phyloP scores from a whole-genome alignment of 2,113 vertebrate genomes.

The Rhabdomys dilectus region DNA sequence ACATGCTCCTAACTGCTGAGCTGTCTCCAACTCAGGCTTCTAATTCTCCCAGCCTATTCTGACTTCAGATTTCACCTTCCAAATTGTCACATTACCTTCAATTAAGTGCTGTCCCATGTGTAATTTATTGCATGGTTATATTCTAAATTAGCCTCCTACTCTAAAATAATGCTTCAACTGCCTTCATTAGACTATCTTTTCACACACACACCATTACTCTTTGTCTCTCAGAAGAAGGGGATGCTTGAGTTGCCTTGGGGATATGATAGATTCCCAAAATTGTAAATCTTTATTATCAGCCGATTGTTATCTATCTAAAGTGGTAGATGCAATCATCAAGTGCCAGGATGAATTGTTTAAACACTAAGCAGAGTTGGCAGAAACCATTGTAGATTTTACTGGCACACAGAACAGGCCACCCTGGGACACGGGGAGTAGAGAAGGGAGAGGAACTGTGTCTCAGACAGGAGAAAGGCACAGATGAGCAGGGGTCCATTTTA shows the following conservation, averaged over 20 bases:
- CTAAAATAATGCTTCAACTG: conserved; percentile 46
- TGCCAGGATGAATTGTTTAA: not conserved
- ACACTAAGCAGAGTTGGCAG: not conserved
- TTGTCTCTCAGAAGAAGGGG: not conserved
- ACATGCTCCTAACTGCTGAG: not conserved
- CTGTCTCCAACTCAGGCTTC: not conserved
- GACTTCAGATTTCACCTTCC: conserved; percentile 54
- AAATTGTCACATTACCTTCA: not conserved
- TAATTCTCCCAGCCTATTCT: not conserved
- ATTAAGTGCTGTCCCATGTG: not conserved
- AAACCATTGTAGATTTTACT: conserved; percentile 30
- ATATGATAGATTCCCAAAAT: not conserved
- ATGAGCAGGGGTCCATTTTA: not conserved
- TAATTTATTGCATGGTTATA: conserved; percentile 45
- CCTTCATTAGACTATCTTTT: conserved; percentile 37
- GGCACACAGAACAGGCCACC: not conserved
- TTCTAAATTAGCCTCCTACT: conserved; percentile 16
- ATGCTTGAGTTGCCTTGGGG: not conserved
- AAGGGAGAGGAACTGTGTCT: not conserved
- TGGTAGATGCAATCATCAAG: conserved; percentile 8
- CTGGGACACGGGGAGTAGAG: not conserved
- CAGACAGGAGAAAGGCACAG: not conserved
- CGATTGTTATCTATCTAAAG: conserved; percentile 39
- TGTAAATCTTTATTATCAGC: conserved; percentile 44
- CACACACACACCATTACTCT: not conserved